phyloP scores from a whole-genome alignment of 2,113 vertebrate species.

The Petroica traversi region DNA sequence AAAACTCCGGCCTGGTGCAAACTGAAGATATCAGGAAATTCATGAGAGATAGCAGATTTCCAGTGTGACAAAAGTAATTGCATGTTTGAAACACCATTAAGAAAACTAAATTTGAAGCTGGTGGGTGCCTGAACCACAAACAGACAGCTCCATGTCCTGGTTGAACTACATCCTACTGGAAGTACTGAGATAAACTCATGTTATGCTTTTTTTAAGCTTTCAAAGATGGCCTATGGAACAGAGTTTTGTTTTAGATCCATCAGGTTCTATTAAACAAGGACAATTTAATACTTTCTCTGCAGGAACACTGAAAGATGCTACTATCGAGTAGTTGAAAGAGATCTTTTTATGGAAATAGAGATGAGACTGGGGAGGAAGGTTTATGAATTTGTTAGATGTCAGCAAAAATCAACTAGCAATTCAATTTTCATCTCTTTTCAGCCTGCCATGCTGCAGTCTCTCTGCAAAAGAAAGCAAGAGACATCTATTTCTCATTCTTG shows the following conservation, averaged over 20 bases:
- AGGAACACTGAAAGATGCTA: neutral
- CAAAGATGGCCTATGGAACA: neutral
- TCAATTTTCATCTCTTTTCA: conserved; percentile 8
- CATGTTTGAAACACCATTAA: neutral
- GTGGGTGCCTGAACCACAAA: neutral
- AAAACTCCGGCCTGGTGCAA: neutral
- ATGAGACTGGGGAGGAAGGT: neutral
- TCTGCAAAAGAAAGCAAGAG: conserved; percentile 4
- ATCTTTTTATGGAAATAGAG: neutral
- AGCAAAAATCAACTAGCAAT: neutral
- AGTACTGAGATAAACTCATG: neutral
- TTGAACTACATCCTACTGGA: neutral
- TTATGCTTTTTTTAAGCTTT: neutral
- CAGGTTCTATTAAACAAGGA: neutral
- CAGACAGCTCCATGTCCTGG: neutral
- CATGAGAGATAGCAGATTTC: neutral
- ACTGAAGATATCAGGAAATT: neutral
- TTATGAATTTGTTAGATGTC: neutral
- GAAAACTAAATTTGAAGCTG: neutral
- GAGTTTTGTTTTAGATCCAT: neutral
- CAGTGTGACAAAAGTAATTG: neutral
- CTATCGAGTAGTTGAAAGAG: neutral
- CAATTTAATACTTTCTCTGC: neutral
- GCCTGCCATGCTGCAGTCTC: neutral
- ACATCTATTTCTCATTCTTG: conserved; percentile 2